These are phyloP conservation scores for Cryptocephalus primarius DNA, from an alignment of 2,888 invertebrate genomes.

Conservation along the genomic window DNA sequence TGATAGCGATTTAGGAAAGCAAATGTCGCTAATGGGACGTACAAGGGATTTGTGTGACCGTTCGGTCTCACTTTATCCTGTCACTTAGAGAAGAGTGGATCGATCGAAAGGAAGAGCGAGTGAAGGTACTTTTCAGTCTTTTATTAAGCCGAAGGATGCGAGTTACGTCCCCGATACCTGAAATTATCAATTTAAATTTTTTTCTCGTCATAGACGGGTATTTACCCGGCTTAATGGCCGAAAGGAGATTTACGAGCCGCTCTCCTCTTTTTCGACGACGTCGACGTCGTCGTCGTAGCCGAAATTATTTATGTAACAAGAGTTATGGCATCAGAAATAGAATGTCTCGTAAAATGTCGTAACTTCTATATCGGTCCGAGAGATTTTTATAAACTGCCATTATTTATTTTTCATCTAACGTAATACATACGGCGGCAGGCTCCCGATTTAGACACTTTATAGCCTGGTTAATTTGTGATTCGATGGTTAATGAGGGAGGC, in stretches of 20 bases:
- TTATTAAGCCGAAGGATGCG: no score
- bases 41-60: constrained; percentile 26
- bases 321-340: constrained; percentile 19
- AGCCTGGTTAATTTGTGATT: constrained; percentile 17
- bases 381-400: constrained; percentile 16
- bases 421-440: constrained; percentile 15
- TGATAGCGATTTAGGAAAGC: constrained; percentile 23
- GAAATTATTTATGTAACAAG: constrained; percentile 14
- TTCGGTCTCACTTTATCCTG: constrained; percentile 22
- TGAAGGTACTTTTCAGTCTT: no score
- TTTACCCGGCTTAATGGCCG: no score
- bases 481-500: constrained; percentile 4
- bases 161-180: no score
- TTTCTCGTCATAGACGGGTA: no score
- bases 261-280: no score
- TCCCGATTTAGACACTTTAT: constrained; percentile 19
- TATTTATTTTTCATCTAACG: constrained; percentile 21
- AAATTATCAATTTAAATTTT: no score
- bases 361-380: constrained; percentile 18
- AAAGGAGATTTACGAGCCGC: no score
- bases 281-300: neutral
- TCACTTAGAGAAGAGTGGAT: constrained; percentile 6
- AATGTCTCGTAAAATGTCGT: constrained; percentile 19
- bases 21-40: constrained; percentile 28
- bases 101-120: no score